Evolutionary conservation across 1,140 invertebrate genomes (phyloP), one percentile per base, ranked within the genome.

Genomic region (Adelges cooleyi): DNA sequence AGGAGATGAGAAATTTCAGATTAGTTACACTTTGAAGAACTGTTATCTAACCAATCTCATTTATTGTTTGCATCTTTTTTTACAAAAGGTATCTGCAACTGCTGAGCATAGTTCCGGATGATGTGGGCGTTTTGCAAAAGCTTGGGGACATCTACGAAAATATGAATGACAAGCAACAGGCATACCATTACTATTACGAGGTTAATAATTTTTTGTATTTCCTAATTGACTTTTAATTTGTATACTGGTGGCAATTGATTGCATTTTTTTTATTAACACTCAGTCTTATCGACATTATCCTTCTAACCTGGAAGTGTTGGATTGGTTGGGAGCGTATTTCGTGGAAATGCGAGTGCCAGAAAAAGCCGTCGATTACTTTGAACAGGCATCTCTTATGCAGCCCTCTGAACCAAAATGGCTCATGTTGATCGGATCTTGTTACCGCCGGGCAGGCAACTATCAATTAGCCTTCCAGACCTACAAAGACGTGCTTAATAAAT

Each of bases 241-340:
- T 29, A 10, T 66, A 18, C 22, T 29, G 11, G 23, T 5, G n/a
- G 5, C 8, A 6, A 13, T 25, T 23, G n/a, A 22, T 53, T 59
- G 15, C 23, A 48, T 59, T 23, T 44, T 27, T 11, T 51, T 51
- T 53, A 68, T 27, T 44, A 18, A 25, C 40, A 44, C n/a, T 27
- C 69, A 90, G 84, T 87, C 90, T 5, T 92, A 88, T 75, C 83
- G 91, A 69, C 88, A 89, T 73, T 92, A 89, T 75, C 92, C 94
- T 52, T 89, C 89, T 38, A 90, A 91, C 76, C 83, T 95, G 48
- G 82, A 85, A 65, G 90, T 92, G 0, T 89, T 96, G 66, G 88
- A 93, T 73, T 96, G 92, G 84, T 79, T 97, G 25, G 90, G 89
- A 46, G 88, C 89, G 0, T 94, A 95, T 74, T 93, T 91, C 71